Evolutionary conservation across 2,113 vertebrate species (phyloP).

Genomic region (Dipodomys ordii): DNA sequence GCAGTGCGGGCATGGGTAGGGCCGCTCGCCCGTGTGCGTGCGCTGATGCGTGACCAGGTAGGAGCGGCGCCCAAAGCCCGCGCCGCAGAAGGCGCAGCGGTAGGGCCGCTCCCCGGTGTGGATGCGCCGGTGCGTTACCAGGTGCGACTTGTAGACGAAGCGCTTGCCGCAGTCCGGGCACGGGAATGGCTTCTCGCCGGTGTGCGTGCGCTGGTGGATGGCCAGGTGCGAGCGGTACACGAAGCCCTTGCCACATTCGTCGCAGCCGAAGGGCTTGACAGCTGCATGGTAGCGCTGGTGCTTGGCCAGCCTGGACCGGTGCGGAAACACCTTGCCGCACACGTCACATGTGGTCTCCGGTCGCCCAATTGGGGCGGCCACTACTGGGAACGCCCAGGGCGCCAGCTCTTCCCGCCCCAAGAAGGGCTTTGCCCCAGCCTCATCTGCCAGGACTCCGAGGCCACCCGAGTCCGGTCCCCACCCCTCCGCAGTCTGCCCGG

Average conservation of each 20-base stretch:
- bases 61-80: constrained; percentile 80
- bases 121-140: constrained; percentile 80
- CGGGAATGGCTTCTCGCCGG: constrained; percentile 81
- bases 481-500: constrained; percentile 23
- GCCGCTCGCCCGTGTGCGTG: constrained; percentile 80
- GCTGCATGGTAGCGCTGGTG: constrained; percentile 82
- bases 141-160: constrained; percentile 82
- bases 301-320: constrained; percentile 78
- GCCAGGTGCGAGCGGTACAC: constrained; percentile 82
- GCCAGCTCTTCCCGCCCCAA: constrained; percentile 62
- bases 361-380: not conserved
- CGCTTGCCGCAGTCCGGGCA: constrained; percentile 82
- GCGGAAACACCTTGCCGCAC: constrained; percentile 81
- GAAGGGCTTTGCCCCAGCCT: constrained; percentile 52
- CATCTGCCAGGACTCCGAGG: constrained; percentile 21
- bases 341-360: constrained; percentile 77
- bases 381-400: constrained; percentile 28
- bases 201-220: constrained; percentile 82
- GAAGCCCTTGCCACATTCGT: constrained; percentile 81
- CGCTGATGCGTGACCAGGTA: constrained; percentile 83
- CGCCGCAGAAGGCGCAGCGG: constrained; percentile 80
- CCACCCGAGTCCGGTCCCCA: constrained; percentile 38
- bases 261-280: constrained; percentile 79
- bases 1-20: constrained; percentile 79
- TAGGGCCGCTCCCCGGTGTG: constrained; percentile 80